Base-by-base conservation (phyloP, 2,888 invertebrate genomes). In the Catocala nupta region DNA sequence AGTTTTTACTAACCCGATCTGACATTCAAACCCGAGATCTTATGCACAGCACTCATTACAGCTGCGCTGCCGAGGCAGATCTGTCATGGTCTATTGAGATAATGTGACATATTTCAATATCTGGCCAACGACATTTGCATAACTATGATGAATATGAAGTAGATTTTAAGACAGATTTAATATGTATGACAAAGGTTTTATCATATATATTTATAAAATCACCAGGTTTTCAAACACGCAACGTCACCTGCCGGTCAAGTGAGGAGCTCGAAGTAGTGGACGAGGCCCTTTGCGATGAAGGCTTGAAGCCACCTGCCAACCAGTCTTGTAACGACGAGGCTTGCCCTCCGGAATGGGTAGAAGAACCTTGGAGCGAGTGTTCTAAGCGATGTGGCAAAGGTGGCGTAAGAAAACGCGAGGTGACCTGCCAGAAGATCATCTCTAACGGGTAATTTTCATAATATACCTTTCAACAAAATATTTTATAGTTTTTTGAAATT, bases 341-440 rank as follows among this genome's bases (percentile, higher is more conserved):
- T 0, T 98, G 99, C 87, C 96, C 96, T 5, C 96, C 98, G 0
- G 95, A 95, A 83, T 99, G 99, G 99, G 95, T 96, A 34, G 95
- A 95, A 53, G 96, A 96, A 4, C 93, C 95, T 0, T 99, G 99
- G 99, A 95, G 96, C 1, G 94, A 96, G 45, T 99, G 99, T 88
- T 97, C 97, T 48, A 96, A 96, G 70, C 95, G 96, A 2, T 99
- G 99, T 84, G 98, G 98, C 6, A 94, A 95, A 39, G 96, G 96
- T 57, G 97, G 97, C 33, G 92, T 95, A 43, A 96, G 96, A 81
- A 96, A 95, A 3, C 92, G 98, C 62, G 95, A 96, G 73, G 95
- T 99, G 43, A 96, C 96, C 76, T 99, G 99, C 86, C 96, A 98
- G 84, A 97, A 97, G 86, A 95, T 97, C 68, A 95, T 97, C 56